Percentiles rank a stretch among this genome's conserved stretches.
Conservation (phyloP, 2,113 vertebrate genomes). For the Erythrocebus patas region DNA sequence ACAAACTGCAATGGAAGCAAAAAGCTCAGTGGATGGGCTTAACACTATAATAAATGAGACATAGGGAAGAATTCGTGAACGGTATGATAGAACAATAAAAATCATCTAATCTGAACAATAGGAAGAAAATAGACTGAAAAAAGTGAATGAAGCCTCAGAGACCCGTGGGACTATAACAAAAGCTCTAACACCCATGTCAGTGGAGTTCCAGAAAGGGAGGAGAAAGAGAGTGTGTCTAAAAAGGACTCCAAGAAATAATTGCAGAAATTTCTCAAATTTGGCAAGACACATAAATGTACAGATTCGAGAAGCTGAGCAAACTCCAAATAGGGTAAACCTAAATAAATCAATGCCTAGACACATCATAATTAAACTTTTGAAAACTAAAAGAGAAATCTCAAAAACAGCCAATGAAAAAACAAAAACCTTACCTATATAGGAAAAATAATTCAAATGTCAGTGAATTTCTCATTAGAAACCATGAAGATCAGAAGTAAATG, state of each 20-base stretch:
- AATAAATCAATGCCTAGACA: neutral
- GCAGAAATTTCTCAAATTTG: neutral
- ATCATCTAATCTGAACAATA: neutral
- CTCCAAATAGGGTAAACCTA: neutral
- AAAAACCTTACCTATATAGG: neutral
- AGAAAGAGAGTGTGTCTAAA: neutral
- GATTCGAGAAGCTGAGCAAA: neutral
- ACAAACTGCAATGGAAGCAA: neutral
- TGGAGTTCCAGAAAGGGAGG: neutral
- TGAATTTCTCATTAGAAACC: neutral
- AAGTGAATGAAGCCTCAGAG: neutral
- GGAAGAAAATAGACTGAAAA: neutral
- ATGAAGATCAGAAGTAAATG: neutral
- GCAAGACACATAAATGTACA: neutral
- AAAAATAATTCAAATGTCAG: neutral
- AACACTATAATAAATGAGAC: neutral
- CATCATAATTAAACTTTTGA: neutral
- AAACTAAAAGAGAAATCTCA: neutral
- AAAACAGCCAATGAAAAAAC: neutral
- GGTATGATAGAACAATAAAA: neutral
- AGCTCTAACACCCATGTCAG: neutral
- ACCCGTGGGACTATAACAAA: neutral
- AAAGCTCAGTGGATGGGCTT: neutral
- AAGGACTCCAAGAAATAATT: neutral
- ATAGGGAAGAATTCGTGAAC: neutral